These are phyloP conservation scores for Thyatira batis DNA, from an alignment of 2,888 invertebrate genomes.

Conservation along the genomic window DNA sequence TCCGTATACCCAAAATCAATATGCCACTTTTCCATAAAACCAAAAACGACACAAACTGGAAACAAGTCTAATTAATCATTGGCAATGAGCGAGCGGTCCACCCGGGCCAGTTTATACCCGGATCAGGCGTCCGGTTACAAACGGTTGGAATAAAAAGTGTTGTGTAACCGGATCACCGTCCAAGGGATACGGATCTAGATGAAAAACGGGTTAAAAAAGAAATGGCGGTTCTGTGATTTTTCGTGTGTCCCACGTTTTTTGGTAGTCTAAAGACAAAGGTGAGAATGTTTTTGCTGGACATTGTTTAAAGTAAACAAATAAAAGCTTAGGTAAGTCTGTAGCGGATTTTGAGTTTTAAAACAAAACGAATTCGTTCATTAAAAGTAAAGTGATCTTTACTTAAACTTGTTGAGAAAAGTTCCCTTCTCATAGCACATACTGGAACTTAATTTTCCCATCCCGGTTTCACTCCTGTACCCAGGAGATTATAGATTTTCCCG, in stretches of 20 bases:
- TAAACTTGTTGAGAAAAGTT: no score
- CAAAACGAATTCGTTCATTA: no score
- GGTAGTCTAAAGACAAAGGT: neutral
- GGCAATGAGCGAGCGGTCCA: neutral
- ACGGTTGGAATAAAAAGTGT: constrained; percentile 28
- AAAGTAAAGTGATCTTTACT: no score
- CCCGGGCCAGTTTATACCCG: constrained; percentile 7
- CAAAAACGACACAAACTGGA: neutral
- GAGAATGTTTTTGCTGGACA: neutral
- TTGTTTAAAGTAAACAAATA: no score
- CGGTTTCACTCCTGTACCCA: no score
- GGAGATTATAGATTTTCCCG: no score
- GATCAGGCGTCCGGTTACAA: constrained; percentile 18
- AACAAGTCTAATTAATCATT: neutral
- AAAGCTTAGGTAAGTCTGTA: no score
- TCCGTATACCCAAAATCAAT: no score
- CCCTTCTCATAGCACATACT: no score
- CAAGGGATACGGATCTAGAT: constrained; percentile 16
- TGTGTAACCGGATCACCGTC: constrained; percentile 10
- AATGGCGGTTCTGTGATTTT: neutral
- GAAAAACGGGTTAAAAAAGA: constrained; percentile 17
- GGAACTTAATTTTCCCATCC: no score
- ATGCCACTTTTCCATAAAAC: neutral
- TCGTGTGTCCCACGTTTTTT: neutral
- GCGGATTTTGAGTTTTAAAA: no score